Evolutionary conservation across 2,797 vertebrate species (phyloP).

Genomic region (Eutrigla gurnardus): DNA sequence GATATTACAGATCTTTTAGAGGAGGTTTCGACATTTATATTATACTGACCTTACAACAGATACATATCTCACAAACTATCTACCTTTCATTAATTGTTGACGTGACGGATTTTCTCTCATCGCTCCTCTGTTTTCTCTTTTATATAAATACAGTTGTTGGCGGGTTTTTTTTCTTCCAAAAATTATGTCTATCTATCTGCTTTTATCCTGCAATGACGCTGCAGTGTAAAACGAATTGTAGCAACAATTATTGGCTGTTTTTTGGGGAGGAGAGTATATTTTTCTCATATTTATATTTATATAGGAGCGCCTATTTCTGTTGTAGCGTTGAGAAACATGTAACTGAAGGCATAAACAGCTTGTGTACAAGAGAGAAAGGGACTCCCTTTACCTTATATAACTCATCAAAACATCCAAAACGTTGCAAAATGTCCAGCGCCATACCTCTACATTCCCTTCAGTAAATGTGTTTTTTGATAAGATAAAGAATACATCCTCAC

Average conservation of each 20-base stretch:
- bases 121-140: neutral
- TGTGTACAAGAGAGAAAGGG: neutral
- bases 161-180: neutral
- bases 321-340: slow-evolving; percentile 9
- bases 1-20: neutral
- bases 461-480: neutral
- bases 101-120: neutral
- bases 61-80: neutral
- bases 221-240: neutral
- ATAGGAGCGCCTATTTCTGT: neutral
- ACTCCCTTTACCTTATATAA: neutral
- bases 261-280: neutral
- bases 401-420: slow-evolving; percentile 1
- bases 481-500: neutral
- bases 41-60: neutral
- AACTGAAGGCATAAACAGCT: no score
- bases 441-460: neutral
- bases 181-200: neutral
- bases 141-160: neutral
- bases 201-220: neutral
- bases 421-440: neutral
- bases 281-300: neutral
- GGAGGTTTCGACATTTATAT: neutral
- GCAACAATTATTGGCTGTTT: neutral
- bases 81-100: neutral